Evolutionary conservation across 2,797 vertebrate species (phyloP), one percentile per base, ranked within the genome.

Genomic region (Rhinoraja longicauda): DNA sequence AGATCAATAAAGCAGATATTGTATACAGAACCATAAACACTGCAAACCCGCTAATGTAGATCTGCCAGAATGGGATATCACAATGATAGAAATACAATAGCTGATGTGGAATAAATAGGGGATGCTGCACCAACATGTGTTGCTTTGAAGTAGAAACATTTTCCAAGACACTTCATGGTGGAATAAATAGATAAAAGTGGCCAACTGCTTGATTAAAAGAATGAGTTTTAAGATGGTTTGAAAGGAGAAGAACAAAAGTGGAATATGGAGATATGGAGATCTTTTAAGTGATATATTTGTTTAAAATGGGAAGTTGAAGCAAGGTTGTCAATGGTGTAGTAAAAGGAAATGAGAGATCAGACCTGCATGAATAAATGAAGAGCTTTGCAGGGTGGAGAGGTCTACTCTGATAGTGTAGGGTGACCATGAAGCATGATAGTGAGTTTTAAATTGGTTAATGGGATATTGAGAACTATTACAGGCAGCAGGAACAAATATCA

Each of bases 1-100:
- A 93, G 92, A 94, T 95, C 94, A 94, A 94, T 95, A 93, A 93
- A 94, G 70, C 93, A 93, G 78, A 93, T 73, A 93, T 93, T 94
- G 45, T 93, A 88, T 94, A 82, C 76, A 94, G 94, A 94, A 0
- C 94, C 93, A 94, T 95, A 94, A 95, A 93, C 93, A 82, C 90
- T 78, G 67, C 93, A 93, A 94, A 64, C 84, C 93, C 93, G 93
- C 94, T 93, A 59, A 1, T 67, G 5, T 93, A 53, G 39, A 93
- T 0, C 2, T 24, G 3, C 53, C 82, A 64, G 93, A 24, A 90
- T 76, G 79, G n/a, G 94, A 94, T 92, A 94, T 94, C 94, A 95
- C 76, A 53, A 59, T n/a, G 93, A 76, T 67, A 93, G 88, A 36
- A 64, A 59, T 39, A 53, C 29, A 93, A 32, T 8, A 1, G 59